Evolutionary conservation across 2,797 vertebrate species (phyloP).

Genomic region (Nyctibius grandis): DNA sequence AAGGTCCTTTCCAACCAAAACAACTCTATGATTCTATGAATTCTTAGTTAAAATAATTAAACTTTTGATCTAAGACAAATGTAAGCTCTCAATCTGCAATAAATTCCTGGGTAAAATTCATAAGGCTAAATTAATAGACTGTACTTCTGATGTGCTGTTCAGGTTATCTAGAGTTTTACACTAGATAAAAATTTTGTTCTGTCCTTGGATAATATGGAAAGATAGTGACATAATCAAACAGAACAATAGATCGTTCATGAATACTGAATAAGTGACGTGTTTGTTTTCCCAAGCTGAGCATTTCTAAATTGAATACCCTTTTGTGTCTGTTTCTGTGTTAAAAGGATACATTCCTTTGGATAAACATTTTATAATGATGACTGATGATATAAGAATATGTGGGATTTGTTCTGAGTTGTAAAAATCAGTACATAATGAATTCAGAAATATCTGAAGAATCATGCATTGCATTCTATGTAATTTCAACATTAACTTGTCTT

Average conservation of each 20-base stretch:
- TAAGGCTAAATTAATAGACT: neutral
- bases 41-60: neutral
- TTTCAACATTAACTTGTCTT: neutral
- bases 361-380: neutral
- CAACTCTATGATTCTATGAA: neutral
- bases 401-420: neutral
- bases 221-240: neutral
- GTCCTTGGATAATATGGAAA: neutral
- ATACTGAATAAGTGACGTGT: neutral
- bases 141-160: neutral
- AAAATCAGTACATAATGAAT: neutral
- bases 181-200: neutral
- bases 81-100: neutral
- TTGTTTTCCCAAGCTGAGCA: neutral
- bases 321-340: neutral
- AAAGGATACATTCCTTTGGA: neutral
- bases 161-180: neutral
- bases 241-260: neutral
- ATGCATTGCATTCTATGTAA: neutral
- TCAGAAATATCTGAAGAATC: constrained; percentile 1
- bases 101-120: neutral
- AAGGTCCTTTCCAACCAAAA: too few relatives aligned
- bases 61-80: neutral
- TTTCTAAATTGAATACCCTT: neutral
- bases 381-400: neutral